Evolutionary conservation across 2,888 invertebrate species (phyloP).

Genomic region (Euplagia quadripunctaria): DNA sequence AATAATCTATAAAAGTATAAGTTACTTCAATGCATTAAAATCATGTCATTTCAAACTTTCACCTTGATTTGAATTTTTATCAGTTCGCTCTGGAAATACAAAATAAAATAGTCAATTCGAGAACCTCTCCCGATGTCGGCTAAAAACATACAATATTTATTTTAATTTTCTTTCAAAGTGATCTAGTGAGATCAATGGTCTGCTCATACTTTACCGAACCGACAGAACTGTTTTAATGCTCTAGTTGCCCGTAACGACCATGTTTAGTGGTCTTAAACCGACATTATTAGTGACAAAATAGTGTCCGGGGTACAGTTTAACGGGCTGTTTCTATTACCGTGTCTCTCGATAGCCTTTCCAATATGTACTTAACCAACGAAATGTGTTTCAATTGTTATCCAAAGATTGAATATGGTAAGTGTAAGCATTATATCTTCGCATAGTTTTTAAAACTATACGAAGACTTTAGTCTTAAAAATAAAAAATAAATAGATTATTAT

Average conservation of each 20-base stretch:
- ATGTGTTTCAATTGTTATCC: constrained; percentile 47
- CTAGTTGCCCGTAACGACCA: constrained; percentile 46
- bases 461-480: too few relatives aligned
- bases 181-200: constrained; percentile 9
- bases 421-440: constrained; percentile 9
- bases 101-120: too few relatives aligned
- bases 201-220: constrained; percentile 21
- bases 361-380: constrained; percentile 47
- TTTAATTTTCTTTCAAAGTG: too few relatives aligned
- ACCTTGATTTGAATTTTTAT: too few relatives aligned
- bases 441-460: neutral
- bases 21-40: too few relatives aligned
- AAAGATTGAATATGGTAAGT: constrained; percentile 33
- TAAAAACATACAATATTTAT: neutral
- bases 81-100: too few relatives aligned
- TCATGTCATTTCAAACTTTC: too few relatives aligned
- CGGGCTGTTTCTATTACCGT: constrained; percentile 58
- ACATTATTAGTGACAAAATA: constrained; percentile 63
- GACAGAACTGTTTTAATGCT: constrained; percentile 40
- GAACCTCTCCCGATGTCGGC: neutral
- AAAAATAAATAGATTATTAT: neutral
- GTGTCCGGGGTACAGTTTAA: constrained; percentile 58
- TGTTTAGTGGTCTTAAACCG: constrained; percentile 61
- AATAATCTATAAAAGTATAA: too few relatives aligned
- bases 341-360: constrained; percentile 35